These are phyloP conservation scores for Alloplasta piceator DNA, from an alignment of 2,888 invertebrate species.

Conservation along the genomic window DNA sequence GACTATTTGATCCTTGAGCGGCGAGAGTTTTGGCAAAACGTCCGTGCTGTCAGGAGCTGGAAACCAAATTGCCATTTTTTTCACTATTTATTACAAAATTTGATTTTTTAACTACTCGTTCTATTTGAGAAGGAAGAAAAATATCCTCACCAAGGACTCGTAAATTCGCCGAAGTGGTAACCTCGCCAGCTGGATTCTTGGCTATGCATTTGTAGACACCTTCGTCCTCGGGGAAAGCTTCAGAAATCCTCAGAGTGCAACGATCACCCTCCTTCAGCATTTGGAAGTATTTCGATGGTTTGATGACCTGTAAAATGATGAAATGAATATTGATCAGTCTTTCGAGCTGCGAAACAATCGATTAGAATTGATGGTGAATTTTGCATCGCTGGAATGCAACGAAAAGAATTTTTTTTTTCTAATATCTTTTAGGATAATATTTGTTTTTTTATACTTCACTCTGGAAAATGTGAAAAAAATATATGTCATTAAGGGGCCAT, in stretches of 20 bases:
- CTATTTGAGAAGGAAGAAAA: neutral
- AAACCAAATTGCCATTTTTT: slow-evolving; percentile 29
- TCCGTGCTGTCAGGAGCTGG: slow-evolving; percentile 92
- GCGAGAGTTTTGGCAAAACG: slow-evolving; percentile 91
- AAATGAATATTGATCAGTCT: neutral
- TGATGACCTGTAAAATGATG: slow-evolving; percentile 86
- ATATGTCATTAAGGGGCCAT: too few relatives aligned
- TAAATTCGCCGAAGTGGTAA: slow-evolving; percentile 90
- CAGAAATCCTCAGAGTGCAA: slow-evolving; percentile 94
- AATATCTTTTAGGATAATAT: neutral
- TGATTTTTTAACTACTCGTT: neutral
- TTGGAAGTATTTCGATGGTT: slow-evolving; percentile 98
- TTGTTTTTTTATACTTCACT: neutral
- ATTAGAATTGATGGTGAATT: too few relatives aligned
- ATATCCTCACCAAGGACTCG: slow-evolving; percentile 86
- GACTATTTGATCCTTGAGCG: slow-evolving; percentile 94
- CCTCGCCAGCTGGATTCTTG: slow-evolving; percentile 91
- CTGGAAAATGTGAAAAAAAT: too few relatives aligned
- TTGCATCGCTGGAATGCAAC: too few relatives aligned
- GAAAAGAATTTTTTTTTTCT: too few relatives aligned
- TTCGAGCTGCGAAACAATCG: neutral
- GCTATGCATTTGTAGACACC: slow-evolving; percentile 98
- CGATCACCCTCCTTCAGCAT: slow-evolving; percentile 95
- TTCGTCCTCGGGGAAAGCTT: slow-evolving; percentile 99
- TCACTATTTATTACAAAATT: slow-evolving; percentile 7